phyloP scores from a whole-genome alignment of 2,797 vertebrate species.

The Enteromius argenteus region DNA sequence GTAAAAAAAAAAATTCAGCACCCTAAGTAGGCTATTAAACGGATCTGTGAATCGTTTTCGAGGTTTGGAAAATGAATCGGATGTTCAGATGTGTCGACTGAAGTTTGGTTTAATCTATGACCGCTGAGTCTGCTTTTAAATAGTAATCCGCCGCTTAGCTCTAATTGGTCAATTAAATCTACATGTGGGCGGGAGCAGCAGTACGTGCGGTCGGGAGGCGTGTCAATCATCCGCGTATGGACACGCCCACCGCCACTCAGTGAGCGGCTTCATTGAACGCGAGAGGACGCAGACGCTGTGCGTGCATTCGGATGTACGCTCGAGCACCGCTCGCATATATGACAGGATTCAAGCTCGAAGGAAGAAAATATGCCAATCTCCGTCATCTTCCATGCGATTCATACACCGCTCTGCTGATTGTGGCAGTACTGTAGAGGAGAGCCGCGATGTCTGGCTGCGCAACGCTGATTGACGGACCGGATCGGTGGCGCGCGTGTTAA shows the following conservation, averaged over 20 bases:
- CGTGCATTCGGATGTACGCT: constrained; percentile 53
- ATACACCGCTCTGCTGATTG: neutral
- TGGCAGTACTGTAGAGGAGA: neutral
- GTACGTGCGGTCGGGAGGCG: constrained; percentile 45
- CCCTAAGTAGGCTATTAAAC: neutral
- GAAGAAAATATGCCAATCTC: constrained; percentile 9
- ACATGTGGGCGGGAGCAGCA: constrained; percentile 48
- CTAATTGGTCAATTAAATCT: constrained; percentile 66
- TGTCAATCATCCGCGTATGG: constrained; percentile 64
- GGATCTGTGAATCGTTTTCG: neutral
- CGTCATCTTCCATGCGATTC: constrained; percentile 55
- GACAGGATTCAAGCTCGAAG: constrained; percentile 71
- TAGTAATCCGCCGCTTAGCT: neutral
- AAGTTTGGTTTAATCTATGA: constrained; percentile 38
- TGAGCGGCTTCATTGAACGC: constrained; percentile 56
- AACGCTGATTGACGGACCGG: constrained; percentile 64
- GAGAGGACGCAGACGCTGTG: constrained; percentile 44
- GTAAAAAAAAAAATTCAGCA: neutral
- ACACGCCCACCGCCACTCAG: constrained; percentile 57
- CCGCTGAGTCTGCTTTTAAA: constrained; percentile 61
- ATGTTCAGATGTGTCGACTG: constrained; percentile 27
- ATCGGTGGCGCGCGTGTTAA: constrained; percentile 55
- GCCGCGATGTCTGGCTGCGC: constrained; percentile 42
- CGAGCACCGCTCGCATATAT: constrained; percentile 49
- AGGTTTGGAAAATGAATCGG: neutral